phyloP scores from a whole-genome alignment of 2,113 vertebrate species.

The Thunnus maccoyii region DNA sequence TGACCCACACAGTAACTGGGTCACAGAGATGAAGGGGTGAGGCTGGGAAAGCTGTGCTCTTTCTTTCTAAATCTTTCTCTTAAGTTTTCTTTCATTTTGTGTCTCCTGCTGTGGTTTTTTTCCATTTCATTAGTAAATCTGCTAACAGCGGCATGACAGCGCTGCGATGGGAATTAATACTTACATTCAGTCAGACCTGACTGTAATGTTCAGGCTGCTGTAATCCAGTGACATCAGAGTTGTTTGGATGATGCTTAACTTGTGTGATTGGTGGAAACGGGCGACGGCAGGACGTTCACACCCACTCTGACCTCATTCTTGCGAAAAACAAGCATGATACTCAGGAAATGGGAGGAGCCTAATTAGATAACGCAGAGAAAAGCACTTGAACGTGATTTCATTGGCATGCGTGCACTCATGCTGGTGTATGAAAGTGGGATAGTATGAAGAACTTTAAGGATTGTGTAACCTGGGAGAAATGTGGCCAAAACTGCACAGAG shows the following conservation, averaged over 20 bases:
- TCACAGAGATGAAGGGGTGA: constrained; percentile 46
- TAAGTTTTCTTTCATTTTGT: constrained; percentile 1
- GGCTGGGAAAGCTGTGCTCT: constrained; percentile 26
- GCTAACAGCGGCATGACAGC: not conserved
- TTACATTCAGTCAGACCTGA: not conserved
- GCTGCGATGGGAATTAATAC: not conserved
- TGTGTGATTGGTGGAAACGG: constrained; percentile 19
- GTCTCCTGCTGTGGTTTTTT: not conserved
- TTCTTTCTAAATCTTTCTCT: not conserved
- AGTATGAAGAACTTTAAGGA: constrained; percentile 7
- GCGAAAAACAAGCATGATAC: constrained; percentile 1
- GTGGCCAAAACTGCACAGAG: not conserved
- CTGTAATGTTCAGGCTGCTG: not conserved
- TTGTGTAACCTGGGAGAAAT: constrained; percentile 35
- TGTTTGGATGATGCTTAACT: constrained; percentile 6
- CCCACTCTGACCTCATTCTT: constrained; percentile 19
- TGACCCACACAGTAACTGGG: constrained; percentile 76
- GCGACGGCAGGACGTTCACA: not conserved
- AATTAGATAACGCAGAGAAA: not conserved
- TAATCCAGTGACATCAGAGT: constrained; percentile 7
- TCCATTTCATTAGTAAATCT: not conserved
- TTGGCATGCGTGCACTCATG: constrained; percentile 35
- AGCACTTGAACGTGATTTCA: constrained; percentile 37
- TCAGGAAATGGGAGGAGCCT: constrained; percentile 50
- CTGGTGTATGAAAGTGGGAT: constrained; percentile 15